phyloP scores from a whole-genome alignment of 1,140 invertebrate genomes.

The Drosophila azteca region DNA sequence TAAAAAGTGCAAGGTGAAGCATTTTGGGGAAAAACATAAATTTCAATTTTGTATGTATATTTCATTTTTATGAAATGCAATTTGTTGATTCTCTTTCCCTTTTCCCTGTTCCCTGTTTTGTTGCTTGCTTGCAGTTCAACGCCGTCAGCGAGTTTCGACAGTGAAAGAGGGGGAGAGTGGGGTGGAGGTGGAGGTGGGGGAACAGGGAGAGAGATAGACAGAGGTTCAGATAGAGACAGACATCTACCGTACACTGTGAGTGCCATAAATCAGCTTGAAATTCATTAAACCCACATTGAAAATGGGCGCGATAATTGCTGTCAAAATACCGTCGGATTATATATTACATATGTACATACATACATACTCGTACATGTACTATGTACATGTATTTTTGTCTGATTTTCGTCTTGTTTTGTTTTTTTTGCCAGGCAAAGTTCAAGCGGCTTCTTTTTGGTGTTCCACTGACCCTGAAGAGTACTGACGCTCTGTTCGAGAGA shows the following conservation, averaged over 20 bases:
- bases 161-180: background rate
- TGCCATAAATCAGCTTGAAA: conserved; percentile 54
- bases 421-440: conserved; percentile 46
- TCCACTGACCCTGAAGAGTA: conserved; percentile 68
- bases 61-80: conserved; percentile 42
- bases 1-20: conserved; percentile 73
- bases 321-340: conserved; percentile 45
- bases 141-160: conserved; percentile 28
- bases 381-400: background rate
- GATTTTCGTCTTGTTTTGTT: conserved; percentile 6
- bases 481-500: conserved; percentile 45
- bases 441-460: conserved; percentile 36
- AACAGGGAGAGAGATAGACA: no score
- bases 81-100: conserved; percentile 1
- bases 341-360: background rate
- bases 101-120: no score
- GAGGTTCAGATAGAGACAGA: background rate
- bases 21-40: conserved; percentile 46
- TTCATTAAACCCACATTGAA: conserved; percentile 55
- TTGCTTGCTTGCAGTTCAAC: conserved; percentile 40
- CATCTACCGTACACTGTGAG: conserved; percentile 6
- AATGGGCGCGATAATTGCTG: conserved; percentile 60
- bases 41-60: conserved; percentile 47
- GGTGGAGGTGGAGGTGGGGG: no score
- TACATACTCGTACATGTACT: background rate